These are phyloP conservation scores for Otus scops DNA, from an alignment of 2,797 vertebrate genomes.

Conservation along the genomic window DNA sequence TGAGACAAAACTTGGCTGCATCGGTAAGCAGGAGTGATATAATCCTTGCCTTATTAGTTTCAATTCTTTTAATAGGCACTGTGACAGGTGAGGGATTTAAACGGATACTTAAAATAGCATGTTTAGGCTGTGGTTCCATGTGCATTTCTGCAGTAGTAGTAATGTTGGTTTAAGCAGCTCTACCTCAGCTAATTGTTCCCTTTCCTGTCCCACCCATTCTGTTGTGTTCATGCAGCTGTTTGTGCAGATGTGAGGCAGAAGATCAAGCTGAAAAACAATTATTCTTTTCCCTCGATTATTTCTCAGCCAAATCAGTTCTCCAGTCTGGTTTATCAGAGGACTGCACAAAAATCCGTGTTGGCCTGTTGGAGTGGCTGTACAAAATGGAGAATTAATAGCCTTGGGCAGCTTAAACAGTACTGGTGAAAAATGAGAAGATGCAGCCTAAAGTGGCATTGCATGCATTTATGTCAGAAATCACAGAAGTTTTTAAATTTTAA, in stretches of 20 bases:
- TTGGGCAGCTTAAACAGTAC: not conserved
- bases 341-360: not conserved
- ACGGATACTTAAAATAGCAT: slow-evolving; percentile 33
- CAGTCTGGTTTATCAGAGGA: not conserved
- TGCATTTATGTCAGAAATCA: not conserved
- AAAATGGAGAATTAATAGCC: not conserved
- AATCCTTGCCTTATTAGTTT: slow-evolving; percentile 26
- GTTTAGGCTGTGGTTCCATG: not conserved
- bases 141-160: slow-evolving; percentile 1
- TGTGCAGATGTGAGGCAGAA: slow-evolving; percentile 34
- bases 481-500: not conserved
- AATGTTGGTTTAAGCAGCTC: slow-evolving; percentile 10
- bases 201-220: slow-evolving; percentile 54
- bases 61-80: slow-evolving; percentile 44
- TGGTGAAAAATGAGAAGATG: not conserved
- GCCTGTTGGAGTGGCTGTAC: not conserved
- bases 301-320: slow-evolving; percentile 1
- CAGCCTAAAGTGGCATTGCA: not conserved
- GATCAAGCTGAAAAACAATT: not conserved
- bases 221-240: slow-evolving; percentile 39
- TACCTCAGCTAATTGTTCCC: slow-evolving; percentile 54
- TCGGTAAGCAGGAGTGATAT: not conserved
- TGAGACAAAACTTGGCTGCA: slow-evolving; percentile 4
- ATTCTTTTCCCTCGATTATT: slow-evolving; percentile 13
- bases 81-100: slow-evolving; percentile 52